Evolutionary conservation across 2,113 vertebrate genomes (phyloP), one percentile per base, ranked within the genome.

Genomic region (Prunella himalayana): DNA sequence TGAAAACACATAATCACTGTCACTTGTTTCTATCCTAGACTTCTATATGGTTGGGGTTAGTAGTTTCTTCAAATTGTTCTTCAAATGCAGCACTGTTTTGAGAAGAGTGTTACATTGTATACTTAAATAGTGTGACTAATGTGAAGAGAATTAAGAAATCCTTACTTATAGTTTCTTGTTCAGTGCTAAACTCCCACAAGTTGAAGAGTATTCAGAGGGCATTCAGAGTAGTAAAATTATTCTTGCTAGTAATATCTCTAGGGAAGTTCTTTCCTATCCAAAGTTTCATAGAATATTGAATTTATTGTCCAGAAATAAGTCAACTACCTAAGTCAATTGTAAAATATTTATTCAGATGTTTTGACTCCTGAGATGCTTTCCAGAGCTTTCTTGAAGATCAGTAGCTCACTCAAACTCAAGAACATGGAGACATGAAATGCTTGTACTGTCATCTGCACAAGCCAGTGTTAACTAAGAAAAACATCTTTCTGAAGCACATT

Each of bases 401-500:
- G 41, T 41, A 39, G 23, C 10, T 82, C 15, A 22, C 41, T 90
- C 27, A 51, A 33, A 30, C 28, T 75, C 45, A 69, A 72, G 33
- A 45, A 45, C 8, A 5, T 4, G 23, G 44, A 77, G 27, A 22
- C 6, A 9, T 28, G 23, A 76, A 47, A 13, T 33, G 16, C 37
- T 88, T 79, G 9, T 47, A 19, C 31, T 56, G 28, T 75, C 35
- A 39, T 57, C 44, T 69, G 37, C 3, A 21, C 6, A 56, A 90
- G 10, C 24, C 7, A 53, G 0, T 33, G 7, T 44, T 66, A 84
- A 45, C 17, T 30, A 6, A 59, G 59, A 41, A 59, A 5, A 7
- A 12, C 9, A 20, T 3, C 1, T 47, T 63, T 41, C 33, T 0
- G 0, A 54, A 73, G 11, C 12, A 13, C 3, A 6, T 10, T 50